phyloP scores from a whole-genome alignment of 2,113 vertebrate species.

The Perca flavescens region DNA sequence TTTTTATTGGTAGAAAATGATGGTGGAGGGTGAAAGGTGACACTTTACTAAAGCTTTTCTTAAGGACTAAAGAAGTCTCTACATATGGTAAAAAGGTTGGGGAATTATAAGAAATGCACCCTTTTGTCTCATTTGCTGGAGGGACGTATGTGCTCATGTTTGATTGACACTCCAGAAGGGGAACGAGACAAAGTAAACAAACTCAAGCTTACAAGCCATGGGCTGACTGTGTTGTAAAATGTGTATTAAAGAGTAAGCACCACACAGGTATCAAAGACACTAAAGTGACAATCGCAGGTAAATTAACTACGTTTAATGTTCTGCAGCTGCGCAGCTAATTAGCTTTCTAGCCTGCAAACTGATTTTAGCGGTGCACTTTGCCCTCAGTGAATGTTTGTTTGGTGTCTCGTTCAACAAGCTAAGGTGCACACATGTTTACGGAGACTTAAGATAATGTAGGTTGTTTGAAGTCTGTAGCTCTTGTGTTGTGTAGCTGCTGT shows the following conservation, averaged over 20 bases:
- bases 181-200: background rate
- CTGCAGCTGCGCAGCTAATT: slow-evolving; percentile 6
- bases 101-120: background rate
- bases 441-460: background rate
- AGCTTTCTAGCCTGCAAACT: background rate
- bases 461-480: background rate
- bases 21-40: slow-evolving; percentile 17
- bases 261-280: background rate
- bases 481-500: background rate
- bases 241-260: background rate
- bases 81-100: background rate
- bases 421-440: background rate
- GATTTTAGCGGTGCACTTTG: background rate
- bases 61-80: background rate
- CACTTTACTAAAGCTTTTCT: slow-evolving; percentile 13
- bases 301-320: background rate
- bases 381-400: too few species aligned
- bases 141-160: background rate
- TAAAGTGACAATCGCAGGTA: background rate
- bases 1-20: slow-evolving; percentile 39
- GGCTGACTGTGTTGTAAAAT: background rate
- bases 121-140: background rate
- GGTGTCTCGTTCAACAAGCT: background rate
- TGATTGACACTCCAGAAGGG: background rate
- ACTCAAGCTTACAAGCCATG: background rate